Base-by-base conservation (phyloP, 2,797 vertebrate species). In the Xenentodon cancila region DNA sequence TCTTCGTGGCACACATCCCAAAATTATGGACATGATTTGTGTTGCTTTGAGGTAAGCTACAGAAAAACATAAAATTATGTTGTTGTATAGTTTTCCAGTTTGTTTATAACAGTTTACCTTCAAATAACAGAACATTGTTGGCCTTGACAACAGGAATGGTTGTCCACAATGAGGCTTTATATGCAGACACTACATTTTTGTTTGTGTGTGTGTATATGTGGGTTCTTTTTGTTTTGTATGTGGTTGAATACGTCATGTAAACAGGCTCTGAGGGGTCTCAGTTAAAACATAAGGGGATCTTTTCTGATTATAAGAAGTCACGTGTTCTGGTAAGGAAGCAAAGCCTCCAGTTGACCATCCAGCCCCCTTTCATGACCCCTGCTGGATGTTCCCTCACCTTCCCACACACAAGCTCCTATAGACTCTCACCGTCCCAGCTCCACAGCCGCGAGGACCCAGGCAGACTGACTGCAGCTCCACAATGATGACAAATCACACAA, bases 401-500 rank as follows among this genome's bases (percentile, higher is more conserved):
- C 43, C 11, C 43, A 52, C 34, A 44, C 59, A 68, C 68, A 58
- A 62, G 54, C 19, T 46, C 82, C 80, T 83, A 73, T 77, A 74
- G 80, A 75, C 67, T 46, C 75, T 79, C 58, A 17, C 47, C 63
- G 77, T 73, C 59, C 62, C 34, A 57, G 51, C 42, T 64, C 49
- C 64, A 47, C 34, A 43, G 62, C 67, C 46, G 59, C 18, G 21
- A 69, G 71, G 62, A 79, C 64, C 47, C 67, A 42, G 55, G 74
- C 69, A 66, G 68, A 82, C 77, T 64, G 73, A 79, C 76, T 84
- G 71, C 73, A 84, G 84, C 68, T 69, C 59, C 61, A 64, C 84
- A 86, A 88, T 62, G 84, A 91, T 92, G 90, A 92, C 91, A 91
- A 92, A 92, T 92, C 84, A 71, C 86, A 86, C 82, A 45, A 84